Percentiles rank a stretch among this genome's conserved stretches.
Conservation (phyloP, 2,888 invertebrate genomes). For the Pandemis cinnamomeana region DNA sequence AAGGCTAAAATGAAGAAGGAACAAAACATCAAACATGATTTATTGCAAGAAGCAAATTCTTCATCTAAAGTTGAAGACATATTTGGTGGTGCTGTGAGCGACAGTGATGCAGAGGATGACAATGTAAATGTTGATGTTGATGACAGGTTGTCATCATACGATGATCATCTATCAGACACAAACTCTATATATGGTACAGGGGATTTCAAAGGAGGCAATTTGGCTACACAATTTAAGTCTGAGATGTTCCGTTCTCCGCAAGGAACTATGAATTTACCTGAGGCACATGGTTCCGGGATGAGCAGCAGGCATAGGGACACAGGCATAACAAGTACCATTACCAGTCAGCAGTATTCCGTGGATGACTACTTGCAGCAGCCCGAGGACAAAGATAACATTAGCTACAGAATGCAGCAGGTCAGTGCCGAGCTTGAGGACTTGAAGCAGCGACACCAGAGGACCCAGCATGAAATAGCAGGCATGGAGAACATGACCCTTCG, state of each 20-base stretch:
- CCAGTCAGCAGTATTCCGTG: slow-evolving; percentile 36
- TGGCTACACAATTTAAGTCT: slow-evolving; percentile 55
- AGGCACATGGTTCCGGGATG: slow-evolving; percentile 33
- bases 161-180: slow-evolving; percentile 88
- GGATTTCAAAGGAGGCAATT: slow-evolving; percentile 47
- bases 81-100: slow-evolving; percentile 94
- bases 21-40: slow-evolving; percentile 46
- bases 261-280: slow-evolving; percentile 41
- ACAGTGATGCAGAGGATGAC: slow-evolving; percentile 90
- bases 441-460: slow-evolving; percentile 87
- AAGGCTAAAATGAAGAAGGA: slow-evolving; percentile 50
- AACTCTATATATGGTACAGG: slow-evolving; percentile 54
- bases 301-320: slow-evolving; percentile 24
- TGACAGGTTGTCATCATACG: slow-evolving; percentile 89
- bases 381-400: slow-evolving; percentile 66
- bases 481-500: slow-evolving; percentile 92
- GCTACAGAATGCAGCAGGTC: slow-evolving; percentile 86
- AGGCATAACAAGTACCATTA: slow-evolving; percentile 24
- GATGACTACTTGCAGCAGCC: slow-evolving; percentile 43
- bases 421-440: slow-evolving; percentile 88
- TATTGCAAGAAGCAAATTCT: slow-evolving; percentile 38
- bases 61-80: slow-evolving; percentile 84
- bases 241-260: slow-evolving; percentile 52
- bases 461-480: slow-evolving; percentile 90
- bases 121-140: slow-evolving; percentile 90